Evolutionary conservation across 2,888 invertebrate species (phyloP).

Genomic region (Cataglyphis cursor): DNA sequence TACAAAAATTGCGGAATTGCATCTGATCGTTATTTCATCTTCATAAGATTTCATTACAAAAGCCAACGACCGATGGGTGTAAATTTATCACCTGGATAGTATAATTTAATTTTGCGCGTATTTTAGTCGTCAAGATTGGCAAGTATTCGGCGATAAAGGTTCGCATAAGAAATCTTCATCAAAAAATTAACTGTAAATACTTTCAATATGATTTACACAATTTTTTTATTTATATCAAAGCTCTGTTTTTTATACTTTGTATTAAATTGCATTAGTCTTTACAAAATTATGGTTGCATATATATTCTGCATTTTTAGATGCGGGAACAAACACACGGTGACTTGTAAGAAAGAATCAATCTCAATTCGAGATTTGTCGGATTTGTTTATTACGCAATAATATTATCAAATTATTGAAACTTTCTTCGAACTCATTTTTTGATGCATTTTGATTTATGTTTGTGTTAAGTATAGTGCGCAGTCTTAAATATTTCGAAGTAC

Average conservation of each 20-base stretch:
- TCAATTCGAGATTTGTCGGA: not conserved
- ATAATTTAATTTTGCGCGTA: not conserved
- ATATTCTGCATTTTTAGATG: not conserved
- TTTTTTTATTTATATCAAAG: not conserved
- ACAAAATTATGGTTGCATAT: not conserved
- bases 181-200: not conserved
- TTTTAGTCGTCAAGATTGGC: conserved; percentile 1
- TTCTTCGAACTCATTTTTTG: not conserved
- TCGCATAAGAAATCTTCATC: not conserved
- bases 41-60: not conserved
- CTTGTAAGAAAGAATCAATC: conserved; percentile 1
- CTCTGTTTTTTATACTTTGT: conserved; percentile 12
- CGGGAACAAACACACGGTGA: not conserved
- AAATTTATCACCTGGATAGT: conserved; percentile 5
- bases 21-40: not conserved
- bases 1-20: not conserved
- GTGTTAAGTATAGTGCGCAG: not conserved
- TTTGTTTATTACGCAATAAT: not conserved
- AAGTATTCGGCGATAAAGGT: not conserved
- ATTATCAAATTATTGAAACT: conserved; percentile 3
- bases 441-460: conserved; percentile 3
- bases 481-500: not conserved
- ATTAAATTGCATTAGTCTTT: not conserved
- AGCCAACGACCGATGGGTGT: conserved; percentile 22
- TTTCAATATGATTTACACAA: not conserved